A percentile compares a stretch with the other conserved stretches of the same genome.
Conservation (phyloP, 2,113 vertebrate genomes). For the Poecile atricapillus region DNA sequence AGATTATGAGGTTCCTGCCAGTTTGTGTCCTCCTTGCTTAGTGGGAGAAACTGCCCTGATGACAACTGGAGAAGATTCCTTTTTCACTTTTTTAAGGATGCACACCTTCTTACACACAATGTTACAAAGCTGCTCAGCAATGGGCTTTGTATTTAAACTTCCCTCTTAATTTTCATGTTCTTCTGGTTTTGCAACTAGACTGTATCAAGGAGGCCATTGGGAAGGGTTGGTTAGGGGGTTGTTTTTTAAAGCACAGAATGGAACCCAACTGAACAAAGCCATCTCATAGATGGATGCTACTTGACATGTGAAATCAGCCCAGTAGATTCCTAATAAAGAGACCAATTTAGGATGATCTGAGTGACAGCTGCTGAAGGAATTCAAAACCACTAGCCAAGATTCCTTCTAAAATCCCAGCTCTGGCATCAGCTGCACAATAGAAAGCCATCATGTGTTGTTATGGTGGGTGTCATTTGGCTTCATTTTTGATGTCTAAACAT, state of each 20-base stretch:
- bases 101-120: neutral
- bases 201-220: neutral
- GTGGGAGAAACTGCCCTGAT: neutral
- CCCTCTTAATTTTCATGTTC: neutral
- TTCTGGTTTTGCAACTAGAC: neutral
- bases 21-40: neutral
- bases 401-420: neutral
- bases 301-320: neutral
- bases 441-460: rapidly evolving
- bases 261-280: neutral
- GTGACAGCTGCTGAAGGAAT: neutral
- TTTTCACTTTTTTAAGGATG: neutral
- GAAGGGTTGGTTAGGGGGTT: neutral
- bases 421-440: neutral
- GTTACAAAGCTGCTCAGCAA: neutral
- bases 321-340: neutral
- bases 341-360: neutral
- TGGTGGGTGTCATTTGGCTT: neutral
- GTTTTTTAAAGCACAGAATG: neutral
- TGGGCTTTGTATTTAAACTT: neutral
- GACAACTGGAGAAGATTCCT: neutral
- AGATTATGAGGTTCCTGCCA: neutral
- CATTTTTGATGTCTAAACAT: neutral
- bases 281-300: neutral
- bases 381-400: neutral